Evolutionary conservation across 2,113 vertebrate genomes (phyloP).

Genomic region (Dipodomys merriami): DNA sequence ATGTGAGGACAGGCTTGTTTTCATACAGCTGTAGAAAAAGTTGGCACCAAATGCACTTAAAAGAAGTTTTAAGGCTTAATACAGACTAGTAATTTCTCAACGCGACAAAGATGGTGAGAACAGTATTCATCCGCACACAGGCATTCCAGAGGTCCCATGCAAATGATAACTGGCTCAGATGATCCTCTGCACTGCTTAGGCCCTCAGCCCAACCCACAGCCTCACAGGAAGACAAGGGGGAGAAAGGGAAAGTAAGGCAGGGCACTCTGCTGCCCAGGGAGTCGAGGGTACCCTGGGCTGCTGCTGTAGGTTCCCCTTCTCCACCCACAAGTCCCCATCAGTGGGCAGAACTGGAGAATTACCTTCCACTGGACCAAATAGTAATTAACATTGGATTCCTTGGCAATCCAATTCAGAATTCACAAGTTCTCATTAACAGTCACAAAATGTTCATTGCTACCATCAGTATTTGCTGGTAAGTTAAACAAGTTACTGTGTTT

Average conservation of each 20-base stretch:
- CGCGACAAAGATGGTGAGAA: not conserved
- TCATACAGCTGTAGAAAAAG: conserved; percentile 53
- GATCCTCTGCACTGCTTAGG: not conserved
- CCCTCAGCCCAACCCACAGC: fast-evolving
- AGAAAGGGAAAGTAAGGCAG: not conserved
- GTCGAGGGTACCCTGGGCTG: not conserved
- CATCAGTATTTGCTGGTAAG: not conserved
- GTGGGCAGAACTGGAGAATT: not conserved
- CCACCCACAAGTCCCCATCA: not conserved
- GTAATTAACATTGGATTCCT: fast-evolving
- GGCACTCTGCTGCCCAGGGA: too few relatives aligned
- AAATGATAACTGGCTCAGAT: not conserved
- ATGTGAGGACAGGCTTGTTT: conserved; percentile 21
- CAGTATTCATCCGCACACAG: not conserved
- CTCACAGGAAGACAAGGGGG: not conserved
- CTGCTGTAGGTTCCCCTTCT: not conserved
- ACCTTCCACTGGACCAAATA: not conserved
- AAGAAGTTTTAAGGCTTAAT: conserved; percentile 72
- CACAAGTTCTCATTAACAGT: not conserved
- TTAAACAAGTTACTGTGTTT: not conserved
- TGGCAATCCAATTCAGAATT: not conserved
- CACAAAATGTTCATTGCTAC: not conserved
- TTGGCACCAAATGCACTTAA: conserved; percentile 70
- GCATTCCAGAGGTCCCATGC: not conserved
- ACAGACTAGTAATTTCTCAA: conserved; percentile 22